Evolutionary conservation across 2,888 invertebrate genomes (phyloP), one percentile per base, ranked within the genome.

Genomic region (Cybosia mesomella): DNA sequence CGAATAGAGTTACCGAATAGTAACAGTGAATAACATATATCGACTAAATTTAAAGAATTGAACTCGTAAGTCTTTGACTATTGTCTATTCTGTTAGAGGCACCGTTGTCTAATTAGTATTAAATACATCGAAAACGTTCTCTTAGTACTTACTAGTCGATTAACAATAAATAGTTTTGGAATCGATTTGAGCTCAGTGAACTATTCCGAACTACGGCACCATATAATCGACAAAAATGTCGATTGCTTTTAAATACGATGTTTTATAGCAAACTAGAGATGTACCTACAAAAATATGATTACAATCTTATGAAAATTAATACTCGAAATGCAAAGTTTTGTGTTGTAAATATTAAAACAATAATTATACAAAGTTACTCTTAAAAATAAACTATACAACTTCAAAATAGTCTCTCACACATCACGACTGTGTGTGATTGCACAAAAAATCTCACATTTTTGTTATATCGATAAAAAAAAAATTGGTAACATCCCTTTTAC

Each of bases 141-240:
- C 73, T 77, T 79, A 80, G 60, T 79, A 58, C 32, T 10, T 28
- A 68, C 71, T 73, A 74, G 66, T 72, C 73, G 73, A 77, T 71
- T 75, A 79, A 75, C 68, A 81, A 83, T 83, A 83, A 83, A 82
- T 83, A 81, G 78, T 79, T 83, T 81, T 79, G 81, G 81, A 81
- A 80, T 76, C 70, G 72, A 80, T 83, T 83, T 83, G 83, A 83
- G 82, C 83, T 81, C 81, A 76, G 68, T 71, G 73, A 75, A 74
- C 73, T 77, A 80, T 72, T 58, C 58, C 61, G 70, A 57, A 61
- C 72, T 71, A 79, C 75, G 73, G 79, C 79, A 77, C 83, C 79
- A 81, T 66, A 66, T 28, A 64, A 64, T 24, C 71, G 71, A 72
- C 67, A 68, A 58, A 55, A 70, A 71, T 73, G 67, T 71, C 78